phyloP scores from a whole-genome alignment of 2,113 vertebrate genomes.

The Notarius quadriscutis region DNA sequence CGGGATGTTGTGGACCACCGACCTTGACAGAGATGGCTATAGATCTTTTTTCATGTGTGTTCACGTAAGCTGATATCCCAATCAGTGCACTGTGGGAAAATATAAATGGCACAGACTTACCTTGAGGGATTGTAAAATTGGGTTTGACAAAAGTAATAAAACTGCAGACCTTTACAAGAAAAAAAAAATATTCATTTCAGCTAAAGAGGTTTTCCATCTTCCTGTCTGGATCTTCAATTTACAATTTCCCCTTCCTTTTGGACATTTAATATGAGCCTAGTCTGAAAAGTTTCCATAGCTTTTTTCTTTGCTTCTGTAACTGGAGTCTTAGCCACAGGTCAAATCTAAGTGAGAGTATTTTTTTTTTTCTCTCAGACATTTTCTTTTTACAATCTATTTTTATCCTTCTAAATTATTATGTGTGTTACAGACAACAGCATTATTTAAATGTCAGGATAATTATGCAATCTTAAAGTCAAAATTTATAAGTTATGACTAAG shows the following conservation, averaged over 20 bases:
- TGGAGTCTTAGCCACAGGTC: constrained; percentile 58
- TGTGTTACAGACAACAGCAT: constrained; percentile 22
- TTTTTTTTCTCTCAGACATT: constrained; percentile 7
- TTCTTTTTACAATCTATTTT: constrained; percentile 25
- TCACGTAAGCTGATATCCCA: constrained; percentile 42
- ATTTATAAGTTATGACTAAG: constrained; percentile 18
- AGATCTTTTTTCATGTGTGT: constrained; percentile 28
- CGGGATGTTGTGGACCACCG: constrained; percentile 42
- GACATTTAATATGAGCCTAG: constrained; percentile 68
- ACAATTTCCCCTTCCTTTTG: constrained; percentile 63
- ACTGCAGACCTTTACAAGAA: constrained; percentile 53
- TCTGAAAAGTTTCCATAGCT: constrained; percentile 71
- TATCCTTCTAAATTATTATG: constrained; percentile 30
- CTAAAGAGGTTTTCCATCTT: constrained; percentile 72
- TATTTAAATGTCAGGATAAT: constrained; percentile 12
- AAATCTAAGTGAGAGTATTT: constrained; percentile 18
- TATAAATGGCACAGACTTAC: constrained; percentile 31
- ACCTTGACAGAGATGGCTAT: neutral
- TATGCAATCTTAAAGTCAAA: neutral
- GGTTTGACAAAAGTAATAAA: constrained; percentile 56
- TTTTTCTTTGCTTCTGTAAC: constrained; percentile 58
- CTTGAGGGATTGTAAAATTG: constrained; percentile 53
- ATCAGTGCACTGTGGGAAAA: constrained; percentile 26
- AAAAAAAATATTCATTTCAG: constrained; percentile 63
- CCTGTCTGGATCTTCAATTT: constrained; percentile 73